These are phyloP conservation scores for Perodicticus potto DNA, from an alignment of 2,797 vertebrate species.

Conservation along the genomic window DNA sequence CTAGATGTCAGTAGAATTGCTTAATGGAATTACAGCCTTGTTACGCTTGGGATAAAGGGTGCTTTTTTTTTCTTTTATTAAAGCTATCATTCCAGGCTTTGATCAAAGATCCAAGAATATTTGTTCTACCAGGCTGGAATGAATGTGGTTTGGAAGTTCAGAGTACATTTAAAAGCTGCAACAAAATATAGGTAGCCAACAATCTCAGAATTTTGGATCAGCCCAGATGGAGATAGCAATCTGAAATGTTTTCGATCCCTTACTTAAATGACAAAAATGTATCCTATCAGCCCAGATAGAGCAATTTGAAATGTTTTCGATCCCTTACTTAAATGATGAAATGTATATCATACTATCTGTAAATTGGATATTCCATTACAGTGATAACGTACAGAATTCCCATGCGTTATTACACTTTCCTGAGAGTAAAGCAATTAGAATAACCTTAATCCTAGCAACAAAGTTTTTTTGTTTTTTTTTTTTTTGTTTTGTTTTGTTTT, in stretches of 20 bases:
- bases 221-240: conserved; percentile 86
- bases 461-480: conserved; percentile 84
- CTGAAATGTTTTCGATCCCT: conserved; percentile 88
- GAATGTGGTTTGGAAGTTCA: conserved; percentile 87
- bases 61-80: conserved; percentile 81
- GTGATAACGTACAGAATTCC: conserved; percentile 88
- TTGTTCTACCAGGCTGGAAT: conserved; percentile 89
- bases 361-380: conserved; percentile 88
- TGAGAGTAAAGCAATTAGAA: conserved; percentile 92
- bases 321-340: conserved; percentile 88
- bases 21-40: conserved; percentile 86
- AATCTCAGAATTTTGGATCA: conserved; percentile 88
- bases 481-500: conserved; percentile 89
- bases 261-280: conserved; percentile 86
- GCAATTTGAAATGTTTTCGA: conserved; percentile 87
- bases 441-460: conserved; percentile 91
- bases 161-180: conserved; percentile 85
- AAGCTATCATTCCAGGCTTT: conserved; percentile 89
- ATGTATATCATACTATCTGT: conserved; percentile 81
- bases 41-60: conserved; percentile 53
- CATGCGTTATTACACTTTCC: conserved; percentile 90
- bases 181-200: conserved; percentile 88
- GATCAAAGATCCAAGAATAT: conserved; percentile 85
- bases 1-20: conserved; percentile 83
- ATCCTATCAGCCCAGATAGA: conserved; percentile 83